A percentile compares a stretch with the other conserved stretches of the same genome.
These are phyloP conservation scores for Smutsia temminckii DNA, from an alignment of 2,797 vertebrate species.

Conservation along the genomic window DNA sequence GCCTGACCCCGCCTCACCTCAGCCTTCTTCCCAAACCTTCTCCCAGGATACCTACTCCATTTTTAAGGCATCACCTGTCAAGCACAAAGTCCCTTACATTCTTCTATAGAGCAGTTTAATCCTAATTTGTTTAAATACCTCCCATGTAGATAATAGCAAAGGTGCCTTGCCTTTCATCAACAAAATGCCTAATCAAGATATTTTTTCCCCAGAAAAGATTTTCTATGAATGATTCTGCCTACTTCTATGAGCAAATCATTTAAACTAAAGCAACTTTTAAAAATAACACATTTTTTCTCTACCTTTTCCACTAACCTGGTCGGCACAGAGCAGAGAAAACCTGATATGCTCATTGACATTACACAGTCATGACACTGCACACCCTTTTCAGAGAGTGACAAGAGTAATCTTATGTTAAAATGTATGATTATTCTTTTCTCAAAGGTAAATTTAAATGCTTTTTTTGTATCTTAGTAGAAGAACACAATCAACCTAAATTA, in stretches of 20 bases:
- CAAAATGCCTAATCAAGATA: neutral
- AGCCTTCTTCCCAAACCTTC: too few relatives aligned
- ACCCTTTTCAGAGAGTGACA: neutral
- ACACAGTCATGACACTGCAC: fast-evolving
- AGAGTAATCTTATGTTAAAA: neutral
- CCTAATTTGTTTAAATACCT: neutral
- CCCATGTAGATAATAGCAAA: neutral
- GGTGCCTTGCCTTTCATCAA: neutral
- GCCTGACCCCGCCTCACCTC: too few relatives aligned
- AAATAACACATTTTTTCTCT: neutral
- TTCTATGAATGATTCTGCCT: neutral
- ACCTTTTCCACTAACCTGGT: neutral
- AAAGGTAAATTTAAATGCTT: neutral
- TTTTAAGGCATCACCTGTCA: neutral
- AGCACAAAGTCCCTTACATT: neutral
- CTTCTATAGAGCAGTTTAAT: neutral
- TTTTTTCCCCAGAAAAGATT: neutral
- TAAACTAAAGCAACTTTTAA: neutral
- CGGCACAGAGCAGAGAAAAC: neutral
- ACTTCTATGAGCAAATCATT: neutral
- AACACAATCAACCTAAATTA: neutral
- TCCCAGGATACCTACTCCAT: neutral
- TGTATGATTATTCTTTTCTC: neutral
- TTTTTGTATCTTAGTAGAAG: neutral
- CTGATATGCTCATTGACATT: neutral